Evolutionary conservation across 2,113 vertebrate species (phyloP), one percentile per base, ranked within the genome.

Genomic region (Guaruba guarouba): DNA sequence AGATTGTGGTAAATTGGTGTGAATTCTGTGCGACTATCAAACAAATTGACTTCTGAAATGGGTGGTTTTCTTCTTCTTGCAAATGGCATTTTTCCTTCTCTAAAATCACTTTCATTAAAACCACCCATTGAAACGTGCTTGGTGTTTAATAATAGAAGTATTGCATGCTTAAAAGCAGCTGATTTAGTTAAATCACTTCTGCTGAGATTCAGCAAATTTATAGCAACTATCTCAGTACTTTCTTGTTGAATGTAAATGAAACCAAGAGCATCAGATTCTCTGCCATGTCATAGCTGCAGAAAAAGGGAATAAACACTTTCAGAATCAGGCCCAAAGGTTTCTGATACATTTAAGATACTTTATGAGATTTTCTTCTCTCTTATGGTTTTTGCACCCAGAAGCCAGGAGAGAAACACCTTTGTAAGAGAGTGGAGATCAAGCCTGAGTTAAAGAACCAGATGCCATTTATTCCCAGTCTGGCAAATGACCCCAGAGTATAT

Each of bases 401-500:
- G 17, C 75, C 57, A 33, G 55, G 62, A 87, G 18, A 68, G 33
- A 83, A 94, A 75, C n/a, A 43, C 79, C 85, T 83, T 93, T 88
- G 69, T 52, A 69, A 1, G 3, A 78, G 29, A 43, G 22, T 83
- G 66, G 79, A 86, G 73, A 86, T 80, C 46, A 62, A 95, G 22
- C 75, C 78, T 71, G 37, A 37, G 35, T 44, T 93, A 73, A 41
- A 92, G 90, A 89, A 61, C 92, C 95, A 97, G 76, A 96, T 86
- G 88, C 80, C 92, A 68, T 88, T 95, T 93, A 94, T 77, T 95
- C 95, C 87, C 91, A 94, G 67, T 83, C 92, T 96, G 94, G 95
- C 96, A 96, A 95, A 76, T 70, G 66, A 90, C 76, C 67, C 88
- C 44, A 9, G 66, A 75, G 70, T 80, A 68, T 57, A 55, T 7